A percentile compares a stretch with the other conserved stretches of the same genome.
These are phyloP conservation scores for Platynereis dumerilii DNA, from an alignment of 2,888 invertebrate species.

Conservation along the genomic window DNA sequence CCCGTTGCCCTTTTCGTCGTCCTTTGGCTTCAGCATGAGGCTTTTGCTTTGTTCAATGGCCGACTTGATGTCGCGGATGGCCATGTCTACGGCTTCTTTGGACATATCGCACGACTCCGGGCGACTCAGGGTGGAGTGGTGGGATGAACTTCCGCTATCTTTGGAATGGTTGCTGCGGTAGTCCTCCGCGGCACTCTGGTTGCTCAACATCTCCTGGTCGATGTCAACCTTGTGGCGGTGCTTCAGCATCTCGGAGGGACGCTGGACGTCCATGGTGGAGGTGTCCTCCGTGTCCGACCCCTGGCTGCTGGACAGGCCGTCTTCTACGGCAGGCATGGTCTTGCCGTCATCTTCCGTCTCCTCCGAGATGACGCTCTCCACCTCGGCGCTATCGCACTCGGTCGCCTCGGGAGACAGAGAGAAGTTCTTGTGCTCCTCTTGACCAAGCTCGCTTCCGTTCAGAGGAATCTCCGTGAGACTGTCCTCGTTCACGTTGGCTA, in stretches of 20 bases:
- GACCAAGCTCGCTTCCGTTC: constrained; percentile 64
- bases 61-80: constrained; percentile 83
- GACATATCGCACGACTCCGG: constrained; percentile 8
- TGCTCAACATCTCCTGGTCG: constrained; percentile 29
- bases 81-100: constrained; percentile 61
- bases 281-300: constrained; percentile 82
- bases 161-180: neutral
- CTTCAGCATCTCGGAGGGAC: constrained; percentile 68
- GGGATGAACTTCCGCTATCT: constrained; percentile 13
- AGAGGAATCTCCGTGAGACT: constrained; percentile 58
- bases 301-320: constrained; percentile 92
- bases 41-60: constrained; percentile 74
- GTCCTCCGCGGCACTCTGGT: constrained; percentile 11
- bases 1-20: constrained; percentile 27
- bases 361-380: constrained; percentile 70
- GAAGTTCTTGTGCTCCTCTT: constrained; percentile 75
- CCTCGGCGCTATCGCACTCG: constrained; percentile 88
- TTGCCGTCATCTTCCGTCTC: constrained; percentile 47
- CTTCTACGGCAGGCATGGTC: constrained; percentile 87
- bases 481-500: constrained; percentile 50
- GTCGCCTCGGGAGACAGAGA: constrained; percentile 91
- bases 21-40: constrained; percentile 41
- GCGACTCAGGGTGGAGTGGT: constrained; percentile 15
- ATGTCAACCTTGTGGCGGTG: constrained; percentile 66
- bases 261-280: constrained; percentile 69